Evolutionary conservation across 2,113 vertebrate genomes (phyloP), one percentile per base, ranked within the genome.

Genomic region (Casuarius casuarius): DNA sequence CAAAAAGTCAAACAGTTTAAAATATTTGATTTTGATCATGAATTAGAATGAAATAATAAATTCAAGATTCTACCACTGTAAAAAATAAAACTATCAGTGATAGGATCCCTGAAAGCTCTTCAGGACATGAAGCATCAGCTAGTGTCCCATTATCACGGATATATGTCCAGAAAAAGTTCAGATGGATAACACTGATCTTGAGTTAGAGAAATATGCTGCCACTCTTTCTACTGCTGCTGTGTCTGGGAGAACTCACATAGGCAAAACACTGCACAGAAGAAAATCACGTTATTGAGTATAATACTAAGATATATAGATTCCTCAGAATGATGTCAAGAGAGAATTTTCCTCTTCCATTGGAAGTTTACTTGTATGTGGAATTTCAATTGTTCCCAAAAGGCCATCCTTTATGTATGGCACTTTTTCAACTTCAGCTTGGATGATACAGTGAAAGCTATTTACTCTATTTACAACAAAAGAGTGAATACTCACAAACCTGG

Each of bases 121-220:
- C 44, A 78, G 59, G 25, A 22, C 9, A 1, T 51, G 11, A 5
- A 70, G 78, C 71, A 90, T 83, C 26, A 68, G 10, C 19, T 63
- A 31, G 31, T 46, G 26, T 23, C 38, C 12, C 4, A 0, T 35
- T 66, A 51, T 22, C 40, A 35, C 0, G 0, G 12, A 77, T 10
- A 8, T 56, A 31, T 11, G 15, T 12, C 59, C 23, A 82, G 28
- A 17, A 80, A 68, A 68, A 35, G 4, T 31, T 74, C 22, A 61
- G 88, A 56, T 21, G 9, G 9, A 38, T 62, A 17, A 14, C 67
- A 10, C 12, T 85, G 9, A 38, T 42, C 33, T 83, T 66, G 15
- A 87, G 6, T 25, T 38, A 62, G 4, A 56, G 77, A 49, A 73
- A 28, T 44, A 22, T 29, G 3, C 1, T 68, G 82, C 46, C 51